Evolutionary conservation across 2,797 vertebrate genomes (phyloP), one percentile per base, ranked within the genome.

Genomic region (Lophotriccus pileatus): DNA sequence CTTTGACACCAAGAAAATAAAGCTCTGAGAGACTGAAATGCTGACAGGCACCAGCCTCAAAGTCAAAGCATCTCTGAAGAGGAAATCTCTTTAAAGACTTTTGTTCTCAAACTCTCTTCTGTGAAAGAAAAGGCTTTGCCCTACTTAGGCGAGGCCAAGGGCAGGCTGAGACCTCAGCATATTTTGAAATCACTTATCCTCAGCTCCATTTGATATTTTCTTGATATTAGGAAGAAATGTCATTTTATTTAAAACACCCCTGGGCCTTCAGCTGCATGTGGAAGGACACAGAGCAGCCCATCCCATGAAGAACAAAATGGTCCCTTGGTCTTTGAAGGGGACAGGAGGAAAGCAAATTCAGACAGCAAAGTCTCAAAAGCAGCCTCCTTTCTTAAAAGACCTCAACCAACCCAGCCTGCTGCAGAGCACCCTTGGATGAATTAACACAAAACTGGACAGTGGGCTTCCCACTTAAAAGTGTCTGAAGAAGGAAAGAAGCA

Each of bases 1-100:
- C 83, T 96, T 84, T 95, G 94, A 93, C 91, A 93, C 7, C 4
- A 58, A 96, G 62, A 62, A 97, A 97, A 96, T 86, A 82, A 82
- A 95, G 85, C 87, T 93, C 66, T 46, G 66, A 76, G 80, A 91
- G 66, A 84, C 59, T 84, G 83, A 92, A 95, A 94, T 37, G 64
- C 82, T 95, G 93, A 95, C 92, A 95, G 82, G 75, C 85, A 79
- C 43, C 62, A 81, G 75, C 66, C 83, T 96, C 88, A 83, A 82
- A 94, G 79, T 55, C 0, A 0, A 81, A 79, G 50, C 3, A 11
- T 39, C 68, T 82, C 79, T 72, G 90, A 94, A 94, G 62, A 95
- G 58, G 55, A 83, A 95, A 81, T 77, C 69, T 92, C 88, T 94
- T 93, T 86, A 66, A 88, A 87, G 90, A 85, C 66, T 92, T 94